These are phyloP conservation scores for Eulemur mongoz DNA, from an alignment of 2,797 vertebrate species.

Conservation along the genomic window DNA sequence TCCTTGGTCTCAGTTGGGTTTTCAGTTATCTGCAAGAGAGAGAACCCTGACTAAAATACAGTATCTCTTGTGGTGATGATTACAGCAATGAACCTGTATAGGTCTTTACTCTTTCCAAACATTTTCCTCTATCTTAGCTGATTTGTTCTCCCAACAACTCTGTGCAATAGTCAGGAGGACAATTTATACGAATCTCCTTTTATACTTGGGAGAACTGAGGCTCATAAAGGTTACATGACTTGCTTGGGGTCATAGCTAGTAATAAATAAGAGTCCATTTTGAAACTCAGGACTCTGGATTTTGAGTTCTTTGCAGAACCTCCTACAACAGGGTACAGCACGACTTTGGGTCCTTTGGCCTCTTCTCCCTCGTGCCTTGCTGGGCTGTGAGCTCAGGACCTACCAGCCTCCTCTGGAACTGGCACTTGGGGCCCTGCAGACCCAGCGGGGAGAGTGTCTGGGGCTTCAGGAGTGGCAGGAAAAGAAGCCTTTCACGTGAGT, in stretches of 20 bases:
- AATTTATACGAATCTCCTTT: not conserved
- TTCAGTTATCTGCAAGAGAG: not conserved
- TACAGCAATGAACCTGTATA: no score
- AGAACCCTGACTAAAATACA: not conserved
- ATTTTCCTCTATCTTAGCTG: not conserved
- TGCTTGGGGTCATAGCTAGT: not conserved
- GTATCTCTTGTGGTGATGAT: no score
- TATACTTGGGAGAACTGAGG: not conserved
- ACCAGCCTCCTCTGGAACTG: not conserved
- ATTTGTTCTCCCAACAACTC: not conserved
- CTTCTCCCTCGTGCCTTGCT: not conserved
- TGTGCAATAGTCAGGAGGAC: no score
- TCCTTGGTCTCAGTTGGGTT: not conserved
- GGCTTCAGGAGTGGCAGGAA: not conserved
- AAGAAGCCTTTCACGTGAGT: not conserved
- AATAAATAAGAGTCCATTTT: not conserved
- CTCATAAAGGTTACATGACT: not conserved
- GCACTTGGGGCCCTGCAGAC: not conserved
- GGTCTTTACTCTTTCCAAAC: not conserved
- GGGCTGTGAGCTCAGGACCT: not conserved
- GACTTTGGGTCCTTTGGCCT: not conserved
- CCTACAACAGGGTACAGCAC: accelerated
- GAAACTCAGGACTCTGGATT: not conserved
- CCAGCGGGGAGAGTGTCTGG: not conserved
- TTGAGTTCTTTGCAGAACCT: not conserved